Percentiles rank a stretch among this genome's conserved stretches.
Evolutionary conservation across 2,113 vertebrate species (phyloP).

Genomic region (Phainopepla nitens): DNA sequence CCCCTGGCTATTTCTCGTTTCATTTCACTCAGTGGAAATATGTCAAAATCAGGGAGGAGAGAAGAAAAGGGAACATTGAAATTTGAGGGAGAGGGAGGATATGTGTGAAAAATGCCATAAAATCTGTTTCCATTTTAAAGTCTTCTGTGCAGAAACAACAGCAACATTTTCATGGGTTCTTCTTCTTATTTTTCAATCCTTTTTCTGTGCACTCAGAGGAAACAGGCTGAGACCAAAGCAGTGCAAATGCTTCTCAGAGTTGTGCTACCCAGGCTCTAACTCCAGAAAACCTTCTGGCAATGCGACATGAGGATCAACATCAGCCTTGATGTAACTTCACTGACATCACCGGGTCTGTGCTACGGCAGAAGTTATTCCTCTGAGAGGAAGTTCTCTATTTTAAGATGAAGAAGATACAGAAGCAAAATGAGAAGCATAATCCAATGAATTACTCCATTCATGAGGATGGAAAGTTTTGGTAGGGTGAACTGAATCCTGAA

Average conservation of each 20-base stretch:
- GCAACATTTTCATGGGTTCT: not conserved
- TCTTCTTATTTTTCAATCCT: not conserved
- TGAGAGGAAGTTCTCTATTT: not conserved
- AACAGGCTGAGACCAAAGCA: not conserved
- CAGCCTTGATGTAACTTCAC: not conserved
- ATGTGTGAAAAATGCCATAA: slow-evolving; percentile 26
- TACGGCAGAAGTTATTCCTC: not conserved
- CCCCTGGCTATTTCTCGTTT: slow-evolving; percentile 57
- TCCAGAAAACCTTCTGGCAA: not conserved
- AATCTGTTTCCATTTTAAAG: slow-evolving; percentile 40
- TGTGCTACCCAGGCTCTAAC: not conserved
- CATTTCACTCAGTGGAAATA: slow-evolving; percentile 14
- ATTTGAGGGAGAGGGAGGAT: slow-evolving; percentile 1
- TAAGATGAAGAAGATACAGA: not conserved
- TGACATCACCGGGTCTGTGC: not conserved
- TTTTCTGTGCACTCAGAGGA: not conserved
- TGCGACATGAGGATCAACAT: not conserved
- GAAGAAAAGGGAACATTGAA: slow-evolving; percentile 44
- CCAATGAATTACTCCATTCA: slow-evolving; percentile 12
- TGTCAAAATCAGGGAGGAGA: slow-evolving; percentile 10
- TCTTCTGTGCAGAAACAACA: not conserved
- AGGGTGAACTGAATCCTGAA: not conserved
- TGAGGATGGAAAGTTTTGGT: not conserved
- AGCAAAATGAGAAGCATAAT: not conserved
- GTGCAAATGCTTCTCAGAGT: not conserved